Percentiles rank a stretch among this genome's conserved stretches.
Evolutionary conservation across 92 coral and sea anemone genomes (phyloP).

Genomic region (Chrysogorgia sp.): DNA sequence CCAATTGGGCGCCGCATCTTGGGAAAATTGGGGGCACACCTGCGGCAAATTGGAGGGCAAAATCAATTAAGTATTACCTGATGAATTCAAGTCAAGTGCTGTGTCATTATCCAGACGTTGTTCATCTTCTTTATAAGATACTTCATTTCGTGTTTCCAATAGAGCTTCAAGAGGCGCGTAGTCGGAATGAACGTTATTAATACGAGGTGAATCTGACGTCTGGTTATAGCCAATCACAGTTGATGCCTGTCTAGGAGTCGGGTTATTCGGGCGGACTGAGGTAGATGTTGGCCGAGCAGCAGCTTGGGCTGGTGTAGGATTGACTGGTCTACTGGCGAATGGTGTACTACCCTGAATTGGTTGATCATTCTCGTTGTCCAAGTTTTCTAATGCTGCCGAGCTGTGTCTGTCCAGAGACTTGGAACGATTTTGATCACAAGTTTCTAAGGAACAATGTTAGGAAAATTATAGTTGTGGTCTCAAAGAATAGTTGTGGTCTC

Average conservation of each 20-base stretch:
- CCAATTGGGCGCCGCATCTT: too few species aligned
- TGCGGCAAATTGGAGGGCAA: background rate
- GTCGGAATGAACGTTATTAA: background rate
- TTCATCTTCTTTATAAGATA: conserved; percentile 6
- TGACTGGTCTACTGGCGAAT: conserved; percentile 82
- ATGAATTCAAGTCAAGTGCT: conserved; percentile 33
- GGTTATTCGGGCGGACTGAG: conserved; percentile 85
- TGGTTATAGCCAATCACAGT: conserved; percentile 19
- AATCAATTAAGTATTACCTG: background rate
- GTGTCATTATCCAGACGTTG: conserved; percentile 22
- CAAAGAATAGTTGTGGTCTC: background rate
- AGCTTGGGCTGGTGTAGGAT: conserved; percentile 99
- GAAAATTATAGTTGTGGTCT: background rate
- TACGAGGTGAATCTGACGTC: conserved; percentile 9
- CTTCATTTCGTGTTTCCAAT: conserved; percentile 32
- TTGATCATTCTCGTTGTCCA: conserved; percentile 23
- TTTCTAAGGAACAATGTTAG: background rate
- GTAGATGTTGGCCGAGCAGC: conserved; percentile 78
- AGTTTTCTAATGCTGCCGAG: conserved; percentile 29
- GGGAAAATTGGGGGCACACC: too few species aligned
- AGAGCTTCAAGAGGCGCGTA: conserved; percentile 31
- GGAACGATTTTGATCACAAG: conserved; percentile 13
- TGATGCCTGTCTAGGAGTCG: conserved; percentile 91
- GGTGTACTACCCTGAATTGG: conserved; percentile 71
- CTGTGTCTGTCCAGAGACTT: conserved; percentile 31